phyloP scores from a whole-genome alignment of 1,140 invertebrate genomes.

The Cyphomyrmex costatus region DNA sequence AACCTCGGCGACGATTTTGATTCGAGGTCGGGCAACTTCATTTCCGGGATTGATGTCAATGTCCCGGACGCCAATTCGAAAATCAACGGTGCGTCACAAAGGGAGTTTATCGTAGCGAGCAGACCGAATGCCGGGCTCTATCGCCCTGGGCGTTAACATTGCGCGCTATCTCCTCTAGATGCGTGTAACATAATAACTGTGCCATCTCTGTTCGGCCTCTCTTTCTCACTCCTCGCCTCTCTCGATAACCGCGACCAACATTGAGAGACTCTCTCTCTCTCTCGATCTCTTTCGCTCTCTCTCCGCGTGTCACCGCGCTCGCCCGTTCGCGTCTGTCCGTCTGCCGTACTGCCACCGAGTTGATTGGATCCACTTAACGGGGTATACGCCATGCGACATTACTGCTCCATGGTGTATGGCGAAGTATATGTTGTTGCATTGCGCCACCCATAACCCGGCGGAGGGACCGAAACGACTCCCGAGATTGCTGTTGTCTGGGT shows the following conservation, averaged over 20 bases:
- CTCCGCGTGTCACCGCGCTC: constrained; percentile 23
- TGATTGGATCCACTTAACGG: constrained; percentile 86
- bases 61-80: constrained; percentile 82
- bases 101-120: constrained; percentile 80
- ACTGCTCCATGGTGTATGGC: constrained; percentile 85
- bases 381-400: constrained; percentile 84
- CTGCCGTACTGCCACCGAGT: constrained; percentile 81
- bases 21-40: constrained; percentile 81
- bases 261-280: constrained; percentile 16
- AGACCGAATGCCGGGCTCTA: constrained; percentile 73
- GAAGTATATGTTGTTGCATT: constrained; percentile 78
- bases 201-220: constrained; percentile 67
- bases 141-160: constrained; percentile 80
- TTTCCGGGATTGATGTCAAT: constrained; percentile 83
- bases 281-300: constrained; percentile 58
- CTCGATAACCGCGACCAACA: constrained; percentile 42
- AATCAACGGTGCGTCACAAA: constrained; percentile 83
- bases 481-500: constrained; percentile 69
- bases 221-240: constrained; percentile 59
- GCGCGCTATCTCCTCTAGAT: constrained; percentile 77
- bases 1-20: constrained; percentile 67
- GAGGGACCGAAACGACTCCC: constrained; percentile 71
- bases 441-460: constrained; percentile 76
- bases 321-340: constrained; percentile 69
- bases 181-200: constrained; percentile 77